Conservation (phyloP, 2,888 invertebrate genomes). For the Protophormia terraenovae region DNA sequence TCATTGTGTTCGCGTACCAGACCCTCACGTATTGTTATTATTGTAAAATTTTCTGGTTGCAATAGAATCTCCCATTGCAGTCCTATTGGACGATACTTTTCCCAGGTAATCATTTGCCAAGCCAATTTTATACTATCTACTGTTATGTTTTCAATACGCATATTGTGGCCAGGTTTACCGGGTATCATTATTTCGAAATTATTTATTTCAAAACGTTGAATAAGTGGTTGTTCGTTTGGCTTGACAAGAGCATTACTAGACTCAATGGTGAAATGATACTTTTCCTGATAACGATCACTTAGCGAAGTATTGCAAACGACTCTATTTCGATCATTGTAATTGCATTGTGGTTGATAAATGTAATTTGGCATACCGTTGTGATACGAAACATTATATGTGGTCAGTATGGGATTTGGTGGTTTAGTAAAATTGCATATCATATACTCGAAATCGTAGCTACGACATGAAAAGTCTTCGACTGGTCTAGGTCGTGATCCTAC, state of each 20-base stretch:
- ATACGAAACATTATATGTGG: conserved; percentile 82
- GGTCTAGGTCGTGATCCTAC: conserved; percentile 83
- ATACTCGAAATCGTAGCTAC: conserved; percentile 87
- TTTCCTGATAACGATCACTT: conserved; percentile 80
- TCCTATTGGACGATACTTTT: conserved; percentile 72
- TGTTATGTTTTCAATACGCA: conserved; percentile 71
- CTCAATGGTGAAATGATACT: conserved; percentile 84
- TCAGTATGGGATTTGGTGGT: conserved; percentile 83
- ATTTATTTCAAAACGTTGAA: conserved; percentile 72
- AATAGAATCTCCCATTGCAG: conserved; percentile 75
- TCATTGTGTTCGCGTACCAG: conserved; percentile 67
- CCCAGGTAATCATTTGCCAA: conserved; percentile 76
- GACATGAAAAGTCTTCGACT: conserved; percentile 87
- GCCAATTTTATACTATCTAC: conserved; percentile 73
- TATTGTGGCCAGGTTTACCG: conserved; percentile 73
- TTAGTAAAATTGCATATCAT: conserved; percentile 89
- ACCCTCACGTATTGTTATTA: conserved; percentile 12
- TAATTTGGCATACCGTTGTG: conserved; percentile 65
- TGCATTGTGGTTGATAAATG: conserved; percentile 71
- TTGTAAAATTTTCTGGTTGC: conserved; percentile 69
- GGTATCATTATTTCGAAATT: conserved; percentile 75
- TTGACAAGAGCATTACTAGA: conserved; percentile 85
- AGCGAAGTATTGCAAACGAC: conserved; percentile 76
- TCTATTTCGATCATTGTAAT: conserved; percentile 72
- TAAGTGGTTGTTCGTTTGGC: conserved; percentile 69